Conservation (phyloP, 2,888 invertebrate genomes). For the Cantharis nigra region DNA sequence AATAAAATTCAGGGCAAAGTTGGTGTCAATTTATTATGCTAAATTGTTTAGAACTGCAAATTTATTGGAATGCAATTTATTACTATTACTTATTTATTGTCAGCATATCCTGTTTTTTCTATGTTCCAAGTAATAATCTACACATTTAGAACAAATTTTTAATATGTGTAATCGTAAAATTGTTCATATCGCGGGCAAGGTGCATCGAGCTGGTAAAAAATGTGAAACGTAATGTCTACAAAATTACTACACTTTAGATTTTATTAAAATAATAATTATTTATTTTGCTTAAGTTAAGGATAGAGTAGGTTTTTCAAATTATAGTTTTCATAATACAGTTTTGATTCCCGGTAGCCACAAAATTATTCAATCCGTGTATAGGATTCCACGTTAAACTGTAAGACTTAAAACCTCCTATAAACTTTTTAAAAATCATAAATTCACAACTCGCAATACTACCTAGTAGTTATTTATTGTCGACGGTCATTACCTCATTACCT, state of each 20-base stretch:
- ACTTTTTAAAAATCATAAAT: no score
- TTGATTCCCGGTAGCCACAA: no score
- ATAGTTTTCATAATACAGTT: neutral
- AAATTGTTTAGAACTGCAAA: slow-evolving; percentile 13
- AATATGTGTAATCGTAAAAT: neutral
- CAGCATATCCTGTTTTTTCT: slow-evolving; percentile 19
- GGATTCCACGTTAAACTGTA: no score
- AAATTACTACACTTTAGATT: neutral
- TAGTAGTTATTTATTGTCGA: no score
- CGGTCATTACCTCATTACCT: no score
- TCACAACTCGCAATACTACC: no score
- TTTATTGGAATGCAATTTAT: slow-evolving; percentile 3
- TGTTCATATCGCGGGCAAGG: neutral
- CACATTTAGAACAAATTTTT: neutral
- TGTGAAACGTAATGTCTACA: neutral
- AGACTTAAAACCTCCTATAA: no score
- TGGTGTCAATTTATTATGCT: slow-evolving; percentile 13
- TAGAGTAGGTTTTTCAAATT: neutral
- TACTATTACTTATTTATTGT: neutral
- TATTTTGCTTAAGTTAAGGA: no score
- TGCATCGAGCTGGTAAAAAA: neutral
- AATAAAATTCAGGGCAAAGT: neutral
- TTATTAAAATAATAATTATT: no score
- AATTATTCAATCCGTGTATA: no score
- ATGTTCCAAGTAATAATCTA: neutral